Percentiles rank a stretch among this genome's conserved stretches.
phyloP scores from a whole-genome alignment of 2,113 vertebrate genomes.

The Phrynosoma platyrhinos region DNA sequence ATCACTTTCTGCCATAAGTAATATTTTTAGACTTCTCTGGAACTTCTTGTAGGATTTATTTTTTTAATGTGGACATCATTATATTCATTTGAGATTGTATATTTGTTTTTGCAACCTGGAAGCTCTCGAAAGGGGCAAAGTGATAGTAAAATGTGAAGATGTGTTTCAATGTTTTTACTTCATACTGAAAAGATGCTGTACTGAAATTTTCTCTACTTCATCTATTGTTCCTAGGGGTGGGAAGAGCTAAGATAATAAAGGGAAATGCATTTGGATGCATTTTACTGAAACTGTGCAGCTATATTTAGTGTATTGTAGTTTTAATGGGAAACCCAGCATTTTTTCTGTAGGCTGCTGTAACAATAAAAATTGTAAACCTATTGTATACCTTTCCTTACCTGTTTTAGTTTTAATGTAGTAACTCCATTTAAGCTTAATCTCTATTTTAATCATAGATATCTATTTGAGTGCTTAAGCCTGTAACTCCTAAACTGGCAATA shows the following conservation, averaged over 20 bases:
- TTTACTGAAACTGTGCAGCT: conserved; percentile 58
- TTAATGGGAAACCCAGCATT: conserved; percentile 61
- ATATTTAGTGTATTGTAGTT: conserved; percentile 52
- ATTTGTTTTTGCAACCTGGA: conserved; percentile 80
- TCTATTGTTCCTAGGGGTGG: conserved; percentile 40
- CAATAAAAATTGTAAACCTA: conserved; percentile 72
- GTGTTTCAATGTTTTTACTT: conserved; percentile 78
- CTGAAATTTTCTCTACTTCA: conserved; percentile 64
- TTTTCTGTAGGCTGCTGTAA: conserved; percentile 79
- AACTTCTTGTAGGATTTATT: conserved; percentile 88
- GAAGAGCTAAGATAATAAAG: conserved; percentile 58
- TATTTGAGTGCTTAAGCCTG: conserved; percentile 64
- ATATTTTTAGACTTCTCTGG: conserved; percentile 79
- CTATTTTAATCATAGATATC: conserved; percentile 69
- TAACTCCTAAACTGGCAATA: conserved; percentile 69
- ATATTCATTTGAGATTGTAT: conserved; percentile 82
- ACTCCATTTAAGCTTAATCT: conserved; percentile 60
- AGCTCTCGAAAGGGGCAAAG: conserved; percentile 79
- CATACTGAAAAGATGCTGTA: conserved; percentile 77
- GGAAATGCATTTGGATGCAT: conserved; percentile 66
- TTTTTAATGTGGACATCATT: conserved; percentile 87
- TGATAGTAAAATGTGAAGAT: conserved; percentile 82
- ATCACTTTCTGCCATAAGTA: conserved; percentile 81
- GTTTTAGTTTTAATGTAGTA: conserved; percentile 71
- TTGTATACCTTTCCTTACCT: conserved; percentile 70